Evolutionary conservation across 2,888 invertebrate species (phyloP), one percentile per base, ranked within the genome.

Genomic region (Nephrocerus scutellatus): DNA sequence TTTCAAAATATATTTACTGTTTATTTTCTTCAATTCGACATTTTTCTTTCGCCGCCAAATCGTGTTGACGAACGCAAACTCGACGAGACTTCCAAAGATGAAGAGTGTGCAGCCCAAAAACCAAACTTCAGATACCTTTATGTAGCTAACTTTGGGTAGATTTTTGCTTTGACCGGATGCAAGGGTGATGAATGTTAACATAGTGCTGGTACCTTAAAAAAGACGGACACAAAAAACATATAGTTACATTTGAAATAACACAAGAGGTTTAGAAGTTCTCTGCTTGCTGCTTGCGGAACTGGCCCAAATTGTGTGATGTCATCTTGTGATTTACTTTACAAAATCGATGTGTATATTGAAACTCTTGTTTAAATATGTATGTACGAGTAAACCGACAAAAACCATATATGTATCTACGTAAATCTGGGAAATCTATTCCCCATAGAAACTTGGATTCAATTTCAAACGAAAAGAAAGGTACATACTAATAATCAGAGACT

Each of bases 101-200:
- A 89, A 88, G 29, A 82, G 79, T 2, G 82, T 84, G 57, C 88
- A 88, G 5, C 82, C 87, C 37, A 90, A 69, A 64, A 89, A 89
- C 88, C 89, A 90, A 44, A 89, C 83, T 67, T 90, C 89, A 46
- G 87, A 87, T 3, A 87, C 85, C 68, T 89, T 90, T 44, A 89
- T 86, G 57, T 89, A 89, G 3, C 88, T 88, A 15, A 89, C 89
- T 66, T 89, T 89, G 1, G 89, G 89, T 44, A 89, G 67, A 6
- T 84, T 85, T 66, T 86, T 87, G 32, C 83, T 84, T 53, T 87
- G 83, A 22, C 86, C 85, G 6, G 87, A 84, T 22, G 87, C 87
- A 43, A 89, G 71, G 10, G 89, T 89, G 54, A 89, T 89, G 57
- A 89, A 89, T 26, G 89, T 85, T 50, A 89, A 71, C 79, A 89